Evolutionary conservation across 2,888 invertebrate genomes (phyloP), one percentile per base, ranked within the genome.

Genomic region (Bruchidius siliquastri): DNA sequence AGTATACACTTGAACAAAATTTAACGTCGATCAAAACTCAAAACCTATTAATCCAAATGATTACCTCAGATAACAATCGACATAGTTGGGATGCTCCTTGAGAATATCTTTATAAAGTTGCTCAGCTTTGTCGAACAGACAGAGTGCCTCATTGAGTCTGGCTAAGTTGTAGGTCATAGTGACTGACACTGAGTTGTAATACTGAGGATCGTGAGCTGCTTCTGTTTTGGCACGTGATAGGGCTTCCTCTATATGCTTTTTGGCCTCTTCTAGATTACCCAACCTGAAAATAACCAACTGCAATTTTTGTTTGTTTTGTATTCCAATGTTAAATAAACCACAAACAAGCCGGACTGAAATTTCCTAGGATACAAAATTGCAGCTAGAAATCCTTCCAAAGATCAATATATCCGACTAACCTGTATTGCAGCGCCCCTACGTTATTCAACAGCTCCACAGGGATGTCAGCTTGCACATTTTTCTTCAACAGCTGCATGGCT

Each of bases 371-470:
- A n/a, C n/a, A n/a, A n/a, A n/a, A n/a, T n/a, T n/a, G n/a, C n/a
- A n/a, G n/a, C n/a, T n/a, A n/a, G n/a, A n/a, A n/a, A n/a, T n/a
- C n/a, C n/a, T n/a, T n/a, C n/a, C n/a, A n/a, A n/a, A n/a, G n/a
- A n/a, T n/a, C n/a, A n/a, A n/a, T n/a, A n/a, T n/a, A n/a, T n/a
- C n/a, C n/a, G n/a, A n/a, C n/a, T n/a, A n/a, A 89, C 89, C 91
- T 87, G 84, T 95, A 96, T 86, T 99, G 95, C 22, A 99, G 87
- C 0, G 98, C 95, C 0, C 96, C 98, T 0, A 99, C 96, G 86
- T 99, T 99, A 87, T 99, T 99, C 67, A 97, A 88, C 82, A 99
- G 98, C 88, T 99, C 99, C 0, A 99, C 96, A 0, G 99, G 99
- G 73, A 99, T 95, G 82, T 98, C 97, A 0, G 95, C 95, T 81